Base-by-base conservation (phyloP, 1,140 invertebrate genomes). In the Dolichoris vasculosae region DNA sequence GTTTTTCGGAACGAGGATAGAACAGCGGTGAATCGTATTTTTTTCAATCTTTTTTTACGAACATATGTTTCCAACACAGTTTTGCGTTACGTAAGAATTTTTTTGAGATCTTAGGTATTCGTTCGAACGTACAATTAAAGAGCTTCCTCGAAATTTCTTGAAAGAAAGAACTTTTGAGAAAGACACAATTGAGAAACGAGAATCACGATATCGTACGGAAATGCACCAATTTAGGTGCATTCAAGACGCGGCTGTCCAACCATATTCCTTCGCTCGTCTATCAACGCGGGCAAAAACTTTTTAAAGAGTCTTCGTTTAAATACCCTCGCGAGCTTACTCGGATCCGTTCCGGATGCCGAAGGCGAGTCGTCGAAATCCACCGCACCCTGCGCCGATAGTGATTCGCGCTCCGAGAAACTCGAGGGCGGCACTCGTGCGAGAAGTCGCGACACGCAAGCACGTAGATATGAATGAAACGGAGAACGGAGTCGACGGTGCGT, bases 361-460 rank as follows among this genome's bases (percentile, higher is more conserved):
- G 51, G 51, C 51, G 51, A 55, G 51, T 2, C 7, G 9, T 20
- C 55, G 55, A 59, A 26, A 59, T 1, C 23, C 13, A 26, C 55
- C 23, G 23, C 55, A 26, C 55, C 23, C 4, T 26, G 43, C 6
- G 43, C 43, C 51, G 51, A 55, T 20, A 55, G 7, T 17, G 51
- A 55, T 55, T 55, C 51, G n/a, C n/a, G n/a, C n/a, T n/a, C n/a
- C n/a, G n/a, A n/a, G n/a, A n/a, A n/a, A 38, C 40, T 59, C 78
- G 63, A 80, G 78, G 59, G 59, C 38, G 51, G 63, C 78, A 32
- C 78, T n/a, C 48, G 30, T 15, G n/a, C 75, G n/a, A 59, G 32
- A 23, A 77, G 35, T 48, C 23, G 55, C 75, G 17, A 17, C 40
- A 35, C 76, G 32, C 63, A 67, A 48, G 17, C 32, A 67, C 32